Conservation (phyloP, 2,797 vertebrate species). For the Orientallactaga sibirica region DNA sequence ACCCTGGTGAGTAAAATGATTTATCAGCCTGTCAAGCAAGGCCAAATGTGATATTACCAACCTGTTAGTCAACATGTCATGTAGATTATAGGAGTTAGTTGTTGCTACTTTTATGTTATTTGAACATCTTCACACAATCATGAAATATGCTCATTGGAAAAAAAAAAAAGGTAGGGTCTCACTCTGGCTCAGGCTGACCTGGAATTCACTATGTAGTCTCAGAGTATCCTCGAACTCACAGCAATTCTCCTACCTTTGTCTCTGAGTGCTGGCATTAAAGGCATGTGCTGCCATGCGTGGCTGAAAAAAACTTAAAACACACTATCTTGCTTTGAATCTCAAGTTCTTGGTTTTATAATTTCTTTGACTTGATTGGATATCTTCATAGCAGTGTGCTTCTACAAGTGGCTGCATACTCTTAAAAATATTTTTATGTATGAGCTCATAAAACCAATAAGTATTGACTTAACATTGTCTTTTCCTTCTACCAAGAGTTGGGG, state of each 20-base stretch:
- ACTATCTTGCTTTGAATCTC: constrained; percentile 37
- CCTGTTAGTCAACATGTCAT: not conserved
- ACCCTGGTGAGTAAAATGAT: not conserved
- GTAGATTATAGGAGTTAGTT: not conserved
- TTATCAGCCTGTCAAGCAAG: not conserved
- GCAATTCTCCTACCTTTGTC: too few relatives aligned
- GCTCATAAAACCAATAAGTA: not conserved
- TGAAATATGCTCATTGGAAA: constrained; percentile 31
- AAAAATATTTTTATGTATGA: too few relatives aligned
- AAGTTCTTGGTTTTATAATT: constrained; percentile 15
- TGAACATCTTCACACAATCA: not conserved
- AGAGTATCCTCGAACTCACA: too few relatives aligned
- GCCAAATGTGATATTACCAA: not conserved
- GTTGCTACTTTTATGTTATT: constrained; percentile 2
- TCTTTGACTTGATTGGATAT: constrained; percentile 36
- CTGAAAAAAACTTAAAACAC: constrained; percentile 27
- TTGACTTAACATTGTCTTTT: constrained; percentile 65
- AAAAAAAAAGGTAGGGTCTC: too few relatives aligned
- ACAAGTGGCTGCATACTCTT: too few relatives aligned
- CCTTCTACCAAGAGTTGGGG: constrained; percentile 94
- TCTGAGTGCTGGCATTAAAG: too few relatives aligned
- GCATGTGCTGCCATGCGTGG: too few relatives aligned
- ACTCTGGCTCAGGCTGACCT: too few relatives aligned
- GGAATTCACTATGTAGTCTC: too few relatives aligned
- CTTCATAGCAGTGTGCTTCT: not conserved